Evolutionary conservation across 2,113 vertebrate genomes (phyloP).

Genomic region (Trematomus loennbergii): DNA sequence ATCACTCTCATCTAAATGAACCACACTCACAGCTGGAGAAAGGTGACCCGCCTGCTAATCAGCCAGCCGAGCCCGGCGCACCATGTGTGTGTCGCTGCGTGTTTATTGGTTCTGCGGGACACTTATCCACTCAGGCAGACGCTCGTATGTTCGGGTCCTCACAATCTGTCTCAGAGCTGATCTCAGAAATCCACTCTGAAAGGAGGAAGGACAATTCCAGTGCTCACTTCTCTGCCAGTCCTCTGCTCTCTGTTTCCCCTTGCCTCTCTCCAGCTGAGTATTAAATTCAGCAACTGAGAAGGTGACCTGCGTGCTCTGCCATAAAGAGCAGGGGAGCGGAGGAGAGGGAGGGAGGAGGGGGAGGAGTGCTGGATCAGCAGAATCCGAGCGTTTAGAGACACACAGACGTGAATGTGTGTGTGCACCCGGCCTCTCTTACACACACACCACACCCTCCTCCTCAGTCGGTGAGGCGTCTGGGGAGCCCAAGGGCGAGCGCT

Average conservation of each 20-base stretch:
- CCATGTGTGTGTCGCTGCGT: constrained; percentile 38
- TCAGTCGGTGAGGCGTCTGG: constrained; percentile 72
- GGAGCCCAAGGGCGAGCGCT: constrained; percentile 86
- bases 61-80: constrained; percentile 61
- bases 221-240: constrained; percentile 62
- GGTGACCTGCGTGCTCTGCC: constrained; percentile 85
- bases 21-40: constrained; percentile 80
- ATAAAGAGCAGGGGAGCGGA: constrained; percentile 79
- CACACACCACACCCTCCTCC: constrained; percentile 48
- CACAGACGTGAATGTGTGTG: constrained; percentile 57
- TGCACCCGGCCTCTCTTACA: constrained; percentile 40
- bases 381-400: constrained; percentile 80
- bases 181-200: constrained; percentile 69
- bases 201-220: constrained; percentile 68
- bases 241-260: constrained; percentile 45
- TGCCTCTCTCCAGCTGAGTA: constrained; percentile 79
- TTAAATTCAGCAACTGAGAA: constrained; percentile 86
- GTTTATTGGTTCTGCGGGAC: constrained; percentile 48
- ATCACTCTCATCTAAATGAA: constrained; percentile 79
- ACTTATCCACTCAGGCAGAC: constrained; percentile 63
- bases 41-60: constrained; percentile 83
- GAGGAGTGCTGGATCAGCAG: constrained; percentile 84
- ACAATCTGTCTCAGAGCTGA: constrained; percentile 68
- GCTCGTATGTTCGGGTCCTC: constrained; percentile 44
- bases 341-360: constrained; percentile 42